A percentile compares a stretch with the other conserved stretches of the same genome.
Evolutionary conservation across 2,797 vertebrate genomes (phyloP).

Genomic region (Sarcoramphus papa): DNA sequence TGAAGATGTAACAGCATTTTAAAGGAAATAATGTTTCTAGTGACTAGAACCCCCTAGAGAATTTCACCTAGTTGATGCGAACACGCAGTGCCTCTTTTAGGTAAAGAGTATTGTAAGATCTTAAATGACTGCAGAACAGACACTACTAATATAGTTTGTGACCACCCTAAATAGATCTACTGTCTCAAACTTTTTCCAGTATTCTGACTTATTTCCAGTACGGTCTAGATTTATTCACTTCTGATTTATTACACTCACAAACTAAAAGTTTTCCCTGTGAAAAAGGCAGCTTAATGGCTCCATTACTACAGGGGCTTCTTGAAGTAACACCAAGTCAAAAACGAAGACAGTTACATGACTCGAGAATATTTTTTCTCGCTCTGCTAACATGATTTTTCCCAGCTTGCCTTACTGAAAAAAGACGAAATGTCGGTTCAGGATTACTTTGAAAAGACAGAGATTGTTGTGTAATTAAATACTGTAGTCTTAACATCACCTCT

Average conservation of each 20-base stretch:
- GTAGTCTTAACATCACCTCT: constrained; percentile 38
- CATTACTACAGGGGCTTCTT: not conserved
- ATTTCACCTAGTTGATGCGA: not conserved
- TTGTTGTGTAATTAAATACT: constrained; percentile 58
- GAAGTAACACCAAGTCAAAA: not conserved
- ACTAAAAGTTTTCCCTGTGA: not conserved
- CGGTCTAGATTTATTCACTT: not conserved
- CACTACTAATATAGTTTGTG: not conserved
- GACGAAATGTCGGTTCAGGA: constrained; percentile 15
- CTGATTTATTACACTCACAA: not conserved
- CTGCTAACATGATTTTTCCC: not conserved
- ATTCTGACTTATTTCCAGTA: not conserved
- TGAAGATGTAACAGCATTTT: not conserved
- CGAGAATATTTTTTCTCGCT: not conserved
- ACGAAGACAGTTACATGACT: not conserved
- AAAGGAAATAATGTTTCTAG: not conserved
- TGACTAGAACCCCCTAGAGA: not conserved
- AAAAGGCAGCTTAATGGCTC: not conserved
- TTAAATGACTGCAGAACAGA: not conserved
- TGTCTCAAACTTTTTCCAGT: not conserved
- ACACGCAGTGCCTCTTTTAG: not conserved
- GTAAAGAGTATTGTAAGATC: not conserved
- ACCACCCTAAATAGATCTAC: not conserved
- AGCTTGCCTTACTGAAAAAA: not conserved
- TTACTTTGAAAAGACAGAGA: constrained; percentile 37